These are phyloP conservation scores for Globodera ellingtonae DNA, from an alignment of 1,140 invertebrate genomes.

Conservation along the genomic window DNA sequence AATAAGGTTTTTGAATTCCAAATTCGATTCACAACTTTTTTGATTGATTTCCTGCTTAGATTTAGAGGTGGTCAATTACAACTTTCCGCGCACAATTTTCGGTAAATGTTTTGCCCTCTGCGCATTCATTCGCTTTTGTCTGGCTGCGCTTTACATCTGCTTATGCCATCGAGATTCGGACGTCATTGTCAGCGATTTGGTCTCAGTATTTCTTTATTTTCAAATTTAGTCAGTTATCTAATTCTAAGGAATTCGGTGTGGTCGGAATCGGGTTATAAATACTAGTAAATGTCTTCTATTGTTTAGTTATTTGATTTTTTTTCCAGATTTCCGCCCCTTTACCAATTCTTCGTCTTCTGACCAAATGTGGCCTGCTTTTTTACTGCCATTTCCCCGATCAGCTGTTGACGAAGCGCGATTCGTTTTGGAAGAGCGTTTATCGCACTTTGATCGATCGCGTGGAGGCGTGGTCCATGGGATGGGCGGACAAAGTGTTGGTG, in stretches of 20 bases:
- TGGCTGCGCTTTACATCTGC: constrained; percentile 74
- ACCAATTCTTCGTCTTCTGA: constrained; percentile 67
- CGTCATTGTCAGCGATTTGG: constrained; percentile 87
- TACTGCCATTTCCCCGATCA: constrained; percentile 99
- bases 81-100: constrained; percentile 80
- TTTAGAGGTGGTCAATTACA: constrained; percentile 80
- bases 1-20: too few species aligned
- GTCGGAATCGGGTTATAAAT: neutral
- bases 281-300: neutral
- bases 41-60: constrained; percentile 60
- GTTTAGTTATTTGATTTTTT: constrained; percentile 21
- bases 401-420: constrained; percentile 76
- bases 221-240: too few species aligned
- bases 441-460: constrained; percentile 85
- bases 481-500: constrained; percentile 79
- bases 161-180: constrained; percentile 73
- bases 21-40: neutral
- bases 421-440: constrained; percentile 73
- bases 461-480: constrained; percentile 82
- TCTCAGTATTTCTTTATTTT: constrained; percentile 64
- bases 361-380: constrained; percentile 77
- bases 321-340: constrained; percentile 57
- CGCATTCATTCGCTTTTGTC: constrained; percentile 90
- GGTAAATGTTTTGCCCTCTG: constrained; percentile 85
- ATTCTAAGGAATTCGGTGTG: constrained; percentile 71